A percentile compares a stretch with the other conserved stretches of the same genome.
Conservation (phyloP, 2,797 vertebrate species). For the Acestrorhynchus altus region DNA sequence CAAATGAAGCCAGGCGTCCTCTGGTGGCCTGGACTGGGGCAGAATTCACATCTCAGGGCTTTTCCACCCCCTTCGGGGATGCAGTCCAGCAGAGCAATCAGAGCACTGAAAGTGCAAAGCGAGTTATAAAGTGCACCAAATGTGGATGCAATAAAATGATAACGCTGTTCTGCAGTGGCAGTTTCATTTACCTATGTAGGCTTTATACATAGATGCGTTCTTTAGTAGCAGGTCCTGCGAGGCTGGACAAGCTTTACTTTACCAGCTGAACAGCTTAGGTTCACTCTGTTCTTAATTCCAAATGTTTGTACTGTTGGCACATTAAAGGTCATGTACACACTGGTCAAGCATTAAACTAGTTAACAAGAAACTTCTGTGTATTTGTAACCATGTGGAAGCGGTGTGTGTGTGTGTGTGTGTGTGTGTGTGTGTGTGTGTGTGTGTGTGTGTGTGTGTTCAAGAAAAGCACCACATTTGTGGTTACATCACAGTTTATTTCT, state of each 20-base stretch:
- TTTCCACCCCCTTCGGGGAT: slow-evolving; percentile 21
- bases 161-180: not conserved
- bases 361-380: too few relatives aligned
- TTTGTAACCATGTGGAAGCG: too few relatives aligned
- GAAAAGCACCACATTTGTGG: not conserved
- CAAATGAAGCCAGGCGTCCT: slow-evolving; percentile 70
- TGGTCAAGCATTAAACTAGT: too few relatives aligned
- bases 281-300: not conserved
- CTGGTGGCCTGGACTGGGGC: slow-evolving; percentile 65
- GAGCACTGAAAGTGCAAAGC: not conserved
- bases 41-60: slow-evolving; percentile 24
- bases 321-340: not conserved
- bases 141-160: not conserved
- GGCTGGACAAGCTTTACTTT: not conserved
- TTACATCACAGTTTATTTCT: slow-evolving; percentile 13
- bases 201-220: not conserved
- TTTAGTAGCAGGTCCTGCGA: not conserved
- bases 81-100: slow-evolving; percentile 14
- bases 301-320: not conserved
- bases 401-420: too few relatives aligned
- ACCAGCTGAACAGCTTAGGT: too few relatives aligned
- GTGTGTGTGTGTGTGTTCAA: not conserved
- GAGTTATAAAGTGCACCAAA: slow-evolving; percentile 12
- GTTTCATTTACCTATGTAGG: too few relatives aligned
- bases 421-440: not conserved